Conservation (phyloP, 2,113 vertebrate species). For the Limnothrissa miodon region DNA sequence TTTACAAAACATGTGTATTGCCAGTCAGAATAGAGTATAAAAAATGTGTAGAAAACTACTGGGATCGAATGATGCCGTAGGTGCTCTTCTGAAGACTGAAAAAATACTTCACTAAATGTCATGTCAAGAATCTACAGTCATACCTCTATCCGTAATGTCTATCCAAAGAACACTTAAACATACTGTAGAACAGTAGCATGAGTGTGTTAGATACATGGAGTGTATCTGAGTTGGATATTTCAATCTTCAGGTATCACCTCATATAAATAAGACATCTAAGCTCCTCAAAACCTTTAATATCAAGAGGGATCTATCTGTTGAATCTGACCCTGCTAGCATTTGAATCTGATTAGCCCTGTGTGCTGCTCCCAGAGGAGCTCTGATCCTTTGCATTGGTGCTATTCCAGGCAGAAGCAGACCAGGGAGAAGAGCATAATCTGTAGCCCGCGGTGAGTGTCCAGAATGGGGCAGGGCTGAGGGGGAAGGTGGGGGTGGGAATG, state of each 20-base stretch:
- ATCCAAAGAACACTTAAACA: no score
- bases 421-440: neutral
- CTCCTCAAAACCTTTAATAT: neutral
- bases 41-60: no score
- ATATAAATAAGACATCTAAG: neutral
- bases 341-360: constrained; percentile 6
- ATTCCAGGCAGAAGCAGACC: neutral
- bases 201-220: no score
- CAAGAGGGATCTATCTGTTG: neutral
- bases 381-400: neutral
- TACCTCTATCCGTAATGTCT: no score
- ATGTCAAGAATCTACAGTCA: no score
- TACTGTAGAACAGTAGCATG: no score
- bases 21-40: neutral
- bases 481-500: neutral
- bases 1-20: neutral
- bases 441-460: neutral
- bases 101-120: neutral
- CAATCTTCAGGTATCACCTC: neutral
- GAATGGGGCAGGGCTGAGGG: neutral
- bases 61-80: neutral
- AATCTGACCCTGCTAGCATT: neutral
- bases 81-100: neutral
- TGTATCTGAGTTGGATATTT: no score
- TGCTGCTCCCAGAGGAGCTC: neutral